Percentiles rank a stretch among this genome's conserved stretches.
Evolutionary conservation across 2,113 vertebrate genomes (phyloP).

Genomic region (Scalopus aquaticus): DNA sequence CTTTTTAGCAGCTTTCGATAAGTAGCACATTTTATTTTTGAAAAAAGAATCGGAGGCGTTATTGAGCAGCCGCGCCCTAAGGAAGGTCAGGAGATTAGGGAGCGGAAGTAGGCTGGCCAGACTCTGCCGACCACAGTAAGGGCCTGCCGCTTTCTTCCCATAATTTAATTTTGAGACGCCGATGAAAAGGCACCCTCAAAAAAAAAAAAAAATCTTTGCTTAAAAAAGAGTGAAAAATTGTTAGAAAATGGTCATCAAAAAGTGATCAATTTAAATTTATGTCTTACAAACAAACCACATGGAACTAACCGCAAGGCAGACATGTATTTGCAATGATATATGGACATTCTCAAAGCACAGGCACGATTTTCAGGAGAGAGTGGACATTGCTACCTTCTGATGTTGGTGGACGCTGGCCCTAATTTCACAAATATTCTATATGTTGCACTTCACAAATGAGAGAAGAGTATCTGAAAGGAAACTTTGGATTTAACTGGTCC

Average conservation of each 20-base stretch:
- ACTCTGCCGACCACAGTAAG: constrained; percentile 62
- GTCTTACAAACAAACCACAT: constrained; percentile 62
- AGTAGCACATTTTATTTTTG: constrained; percentile 77
- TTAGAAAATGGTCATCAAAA: constrained; percentile 67
- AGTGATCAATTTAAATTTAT: constrained; percentile 68
- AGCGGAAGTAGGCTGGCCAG: constrained; percentile 70
- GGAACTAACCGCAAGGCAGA: not conserved
- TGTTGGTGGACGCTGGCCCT: not conserved
- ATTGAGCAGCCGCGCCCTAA: constrained; percentile 51
- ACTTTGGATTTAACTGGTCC: not conserved
- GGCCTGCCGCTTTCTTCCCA: constrained; percentile 55
- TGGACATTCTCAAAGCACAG: constrained; percentile 21
- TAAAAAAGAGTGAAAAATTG: constrained; percentile 53
- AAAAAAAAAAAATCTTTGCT: not conserved
- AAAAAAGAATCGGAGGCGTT: constrained; percentile 47
- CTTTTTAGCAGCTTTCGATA: constrained; percentile 72
- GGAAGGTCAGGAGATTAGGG: constrained; percentile 78
- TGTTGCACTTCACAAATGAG: not conserved
- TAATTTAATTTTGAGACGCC: constrained; percentile 60
- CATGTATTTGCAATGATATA: constrained; percentile 33
- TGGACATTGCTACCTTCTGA: not conserved
- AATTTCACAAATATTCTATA: not conserved
- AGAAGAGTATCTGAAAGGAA: not conserved
- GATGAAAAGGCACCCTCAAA: constrained; percentile 59
- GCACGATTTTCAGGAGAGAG: not conserved